These are phyloP conservation scores for Antitype chi DNA, from an alignment of 2,888 invertebrate species.

Conservation along the genomic window DNA sequence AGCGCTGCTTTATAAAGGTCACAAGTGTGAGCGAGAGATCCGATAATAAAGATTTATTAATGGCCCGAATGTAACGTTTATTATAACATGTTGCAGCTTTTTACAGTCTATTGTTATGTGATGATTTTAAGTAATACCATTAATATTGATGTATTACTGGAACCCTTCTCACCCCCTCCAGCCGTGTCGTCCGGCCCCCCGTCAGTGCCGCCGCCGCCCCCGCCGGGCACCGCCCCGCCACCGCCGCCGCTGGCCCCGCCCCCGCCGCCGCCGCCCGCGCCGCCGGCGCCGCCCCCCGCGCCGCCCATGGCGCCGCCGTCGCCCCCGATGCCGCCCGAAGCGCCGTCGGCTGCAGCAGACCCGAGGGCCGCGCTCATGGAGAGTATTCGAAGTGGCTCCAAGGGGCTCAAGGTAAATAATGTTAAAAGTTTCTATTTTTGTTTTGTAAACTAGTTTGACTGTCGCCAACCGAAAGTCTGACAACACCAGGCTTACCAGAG, in stretches of 20 bases:
- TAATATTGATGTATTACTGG: not conserved
- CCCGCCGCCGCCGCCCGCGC: constrained; percentile 82
- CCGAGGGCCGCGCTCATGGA: constrained; percentile 94
- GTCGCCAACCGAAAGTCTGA: no score
- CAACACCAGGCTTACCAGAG: no score
- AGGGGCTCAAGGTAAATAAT: constrained; percentile 92
- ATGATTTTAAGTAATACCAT: not conserved
- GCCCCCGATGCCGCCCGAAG: constrained; percentile 79
- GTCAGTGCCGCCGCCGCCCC: constrained; percentile 68
- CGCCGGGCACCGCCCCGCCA: constrained; percentile 72
- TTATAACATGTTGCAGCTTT: not conserved
- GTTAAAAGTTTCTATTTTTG: no score
- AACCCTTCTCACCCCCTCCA: constrained; percentile 9
- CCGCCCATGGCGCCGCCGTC: constrained; percentile 80
- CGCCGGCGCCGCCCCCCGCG: constrained; percentile 72
- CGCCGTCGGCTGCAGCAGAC: constrained; percentile 82
- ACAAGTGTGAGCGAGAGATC: not conserved
- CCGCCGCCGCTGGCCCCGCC: constrained; percentile 76
- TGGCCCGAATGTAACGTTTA: not conserved
- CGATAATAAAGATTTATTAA: not conserved
- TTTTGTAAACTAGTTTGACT: no score
- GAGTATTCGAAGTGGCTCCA: constrained; percentile 95
- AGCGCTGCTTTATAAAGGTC: not conserved
- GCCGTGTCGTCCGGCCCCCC: constrained; percentile 60
- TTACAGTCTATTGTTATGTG: not conserved